Evolutionary conservation across 2,797 vertebrate genomes (phyloP), one percentile per base, ranked within the genome.

Genomic region (Meda fulgida): DNA sequence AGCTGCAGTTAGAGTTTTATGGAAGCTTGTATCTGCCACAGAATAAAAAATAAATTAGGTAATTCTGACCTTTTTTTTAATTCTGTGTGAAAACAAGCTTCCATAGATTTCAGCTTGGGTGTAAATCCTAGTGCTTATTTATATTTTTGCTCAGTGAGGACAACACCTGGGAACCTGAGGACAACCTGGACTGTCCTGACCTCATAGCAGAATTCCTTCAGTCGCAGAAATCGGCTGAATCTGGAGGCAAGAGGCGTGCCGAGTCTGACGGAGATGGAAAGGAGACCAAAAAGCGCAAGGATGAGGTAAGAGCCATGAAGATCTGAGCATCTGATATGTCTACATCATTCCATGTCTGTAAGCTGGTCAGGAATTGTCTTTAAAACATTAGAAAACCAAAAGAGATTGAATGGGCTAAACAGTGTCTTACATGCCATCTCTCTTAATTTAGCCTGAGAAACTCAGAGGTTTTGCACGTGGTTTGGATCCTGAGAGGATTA

Each of bases 91-190:
- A 26, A 26, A 26, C 4, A 26, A 60, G 26, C 60, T 29, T 63
- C 60, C 26, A 63, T 16, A 65, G 60, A 65, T 58, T 38, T 60
- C 29, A 79, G 0, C 26, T 46, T 67, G 34, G 36, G 63, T 23
- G 77, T 72, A 0, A 0, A 80, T 51, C 46, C 31, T 81, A 10
- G 18, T 40, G 26, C 38, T 16, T 69, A 2, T 70, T 58, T 71
- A 4, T 38, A 19, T 26, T 70, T 58, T 19, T 71, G 8, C 85
- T 60, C 94, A 99, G 98, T 73, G 97, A 98, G 63, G 98, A 99
- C 80, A 99, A 99, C 93, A 99, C 98, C 0, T 99, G 98, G 98
- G 98, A 99, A 89, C 98, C 98, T 0, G 98, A 99, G 70, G 98
- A 99, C 92, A 99, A 99, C 93, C 92, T 99, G 55, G 98, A 99